phyloP scores from a whole-genome alignment of 2,888 invertebrate genomes.

The Parnassius smintheus region DNA sequence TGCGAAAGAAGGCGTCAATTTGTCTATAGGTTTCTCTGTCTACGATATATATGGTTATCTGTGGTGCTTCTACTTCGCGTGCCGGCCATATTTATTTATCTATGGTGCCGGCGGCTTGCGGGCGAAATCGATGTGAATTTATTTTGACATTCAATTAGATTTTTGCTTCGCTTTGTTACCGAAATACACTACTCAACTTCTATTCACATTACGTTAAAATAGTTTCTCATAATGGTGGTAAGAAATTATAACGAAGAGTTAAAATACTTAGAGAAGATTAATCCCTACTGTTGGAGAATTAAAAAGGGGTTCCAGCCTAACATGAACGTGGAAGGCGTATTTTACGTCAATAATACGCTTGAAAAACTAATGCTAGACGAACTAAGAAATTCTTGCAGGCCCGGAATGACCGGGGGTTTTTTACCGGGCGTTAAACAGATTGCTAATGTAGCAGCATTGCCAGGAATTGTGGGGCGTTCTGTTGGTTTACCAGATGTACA shows the following conservation, averaged over 20 bases:
- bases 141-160: too few species aligned
- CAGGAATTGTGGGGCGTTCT: constrained; percentile 96
- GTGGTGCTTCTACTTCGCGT: too few species aligned
- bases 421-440: constrained; percentile 99
- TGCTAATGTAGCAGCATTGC: constrained; percentile 98
- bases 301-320: constrained; percentile 99
- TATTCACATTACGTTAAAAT: background rate
- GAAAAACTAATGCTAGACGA: constrained; percentile 99
- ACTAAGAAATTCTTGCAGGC: constrained; percentile 92
- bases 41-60: too few species aligned
- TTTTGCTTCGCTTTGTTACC: too few species aligned
- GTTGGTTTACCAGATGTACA: constrained; percentile 98
- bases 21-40: too few species aligned
- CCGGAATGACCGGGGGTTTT: constrained; percentile 96
- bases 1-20: too few species aligned
- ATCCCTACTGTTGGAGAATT: constrained; percentile 93
- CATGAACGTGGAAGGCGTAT: constrained; percentile 99
- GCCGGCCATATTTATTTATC: too few species aligned
- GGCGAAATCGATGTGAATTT: too few species aligned
- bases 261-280: constrained; percentile 94
- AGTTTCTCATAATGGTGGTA: constrained; percentile 87
- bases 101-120: too few species aligned
- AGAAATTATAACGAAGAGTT: constrained; percentile 96
- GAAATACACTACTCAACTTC: too few species aligned
- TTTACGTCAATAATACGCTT: constrained; percentile 95